These are phyloP conservation scores for Malthinus flaveolus DNA, from an alignment of 2,888 invertebrate species.

Conservation along the genomic window DNA sequence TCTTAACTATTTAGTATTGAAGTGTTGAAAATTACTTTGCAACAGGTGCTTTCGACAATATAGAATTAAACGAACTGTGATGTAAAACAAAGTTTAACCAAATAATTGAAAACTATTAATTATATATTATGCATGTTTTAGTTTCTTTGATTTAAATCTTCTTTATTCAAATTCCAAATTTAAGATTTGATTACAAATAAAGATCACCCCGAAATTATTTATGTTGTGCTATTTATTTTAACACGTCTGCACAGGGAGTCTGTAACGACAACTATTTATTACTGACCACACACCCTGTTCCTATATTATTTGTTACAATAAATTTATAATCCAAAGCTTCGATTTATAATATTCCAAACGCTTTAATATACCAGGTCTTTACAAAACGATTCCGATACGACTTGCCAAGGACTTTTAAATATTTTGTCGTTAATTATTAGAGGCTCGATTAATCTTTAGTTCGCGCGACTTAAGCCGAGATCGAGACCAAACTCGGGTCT, in stretches of 20 bases:
- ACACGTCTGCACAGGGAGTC: slow-evolving; percentile 46
- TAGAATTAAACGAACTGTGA: slow-evolving; percentile 12
- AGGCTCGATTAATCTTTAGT: too few species aligned
- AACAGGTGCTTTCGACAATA: slow-evolving; percentile 26
- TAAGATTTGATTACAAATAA: too few species aligned
- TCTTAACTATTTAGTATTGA: slow-evolving; percentile 20
- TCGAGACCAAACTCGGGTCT: too few species aligned
- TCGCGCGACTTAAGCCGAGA: too few species aligned
- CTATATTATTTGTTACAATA: slow-evolving; percentile 26
- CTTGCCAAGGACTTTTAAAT: too few species aligned
- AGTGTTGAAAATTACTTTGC: slow-evolving; percentile 19
- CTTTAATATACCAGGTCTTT: background rate
- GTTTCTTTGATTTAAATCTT: too few species aligned
- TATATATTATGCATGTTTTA: too few species aligned
- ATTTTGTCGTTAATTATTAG: too few species aligned
- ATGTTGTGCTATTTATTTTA: slow-evolving; percentile 47
- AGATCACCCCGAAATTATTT: slow-evolving; percentile 38
- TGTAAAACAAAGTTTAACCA: slow-evolving; percentile 1
- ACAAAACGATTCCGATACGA: too few species aligned
- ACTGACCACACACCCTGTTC: slow-evolving; percentile 47
- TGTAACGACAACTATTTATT: slow-evolving; percentile 48
- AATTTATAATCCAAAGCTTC: slow-evolving; percentile 26
- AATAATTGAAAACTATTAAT: background rate
- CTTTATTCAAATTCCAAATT: too few species aligned
- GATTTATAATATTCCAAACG: slow-evolving; percentile 11